Evolutionary conservation across 2,113 vertebrate species (phyloP), one percentile per base, ranked within the genome.

Genomic region (Vulpes ferrilata): DNA sequence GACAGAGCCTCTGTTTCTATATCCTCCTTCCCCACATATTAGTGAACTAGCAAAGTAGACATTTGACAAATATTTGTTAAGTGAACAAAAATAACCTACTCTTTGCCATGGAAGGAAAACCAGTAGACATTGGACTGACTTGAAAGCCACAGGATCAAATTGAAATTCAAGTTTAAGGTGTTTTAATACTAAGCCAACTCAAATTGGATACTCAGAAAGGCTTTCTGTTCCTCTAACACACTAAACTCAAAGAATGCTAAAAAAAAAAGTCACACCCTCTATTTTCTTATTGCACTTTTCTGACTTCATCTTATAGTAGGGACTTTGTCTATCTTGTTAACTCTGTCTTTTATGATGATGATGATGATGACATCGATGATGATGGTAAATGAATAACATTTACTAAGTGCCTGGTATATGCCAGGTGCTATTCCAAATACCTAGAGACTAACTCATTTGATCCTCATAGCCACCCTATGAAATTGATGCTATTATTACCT

Each of bases 51-150:
- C 87, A 32, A 3, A 30, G 67, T 5, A 95, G 94, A 96, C 35
- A 1, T 62, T 88, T 87, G 94, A 83, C 79, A 98, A 96, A 98
- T 95, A 97, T 96, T 97, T 96, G 82, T 76, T 80, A 98, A 96
- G 81, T 89, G 79, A 97, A 55, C 64, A 91, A 95, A 98, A 97
- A 98, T 92, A 97, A 80, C 89, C 69, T 60, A 74, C 32, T 81
- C 16, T 96, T 74, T 84, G 90, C 92, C 35, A 57, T 23, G 76
- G 69, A 78, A 95, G 90, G 95, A 96, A 97, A 96, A 97, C 55
- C 69, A 95, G 84, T 38, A 73, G 96, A 98, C 89, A 78, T 0
- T 92, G 90, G 95, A 89, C 38, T 78, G 69, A 90, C 89, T 96
- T 96, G 93, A 97, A 95, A 98, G 95, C 71, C 92, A 86, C 59